A percentile compares a stretch with the other conserved stretches of the same genome.
These are phyloP conservation scores for Lasioglossum leucozonium DNA, from an alignment of 2,888 invertebrate genomes.

Conservation along the genomic window DNA sequence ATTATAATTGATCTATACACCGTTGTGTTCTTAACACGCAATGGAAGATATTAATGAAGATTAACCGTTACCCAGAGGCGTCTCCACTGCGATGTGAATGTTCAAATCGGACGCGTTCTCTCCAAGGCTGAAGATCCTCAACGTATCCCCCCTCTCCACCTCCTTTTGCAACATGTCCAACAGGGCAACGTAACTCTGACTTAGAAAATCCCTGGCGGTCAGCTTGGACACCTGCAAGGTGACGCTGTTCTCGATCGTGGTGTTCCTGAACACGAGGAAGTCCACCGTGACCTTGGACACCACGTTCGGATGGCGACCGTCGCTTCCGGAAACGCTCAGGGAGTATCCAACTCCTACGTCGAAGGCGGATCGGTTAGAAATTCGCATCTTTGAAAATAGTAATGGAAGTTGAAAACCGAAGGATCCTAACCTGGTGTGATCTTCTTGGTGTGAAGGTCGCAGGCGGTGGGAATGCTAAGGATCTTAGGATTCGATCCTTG, in stretches of 20 bases:
- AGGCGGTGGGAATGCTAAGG: conserved; percentile 90
- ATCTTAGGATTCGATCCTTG: conserved; percentile 88
- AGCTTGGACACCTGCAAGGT: conserved; percentile 91
- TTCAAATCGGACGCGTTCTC: conserved; percentile 89
- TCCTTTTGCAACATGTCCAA: conserved; percentile 89
- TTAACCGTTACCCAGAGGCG: conserved; percentile 80
- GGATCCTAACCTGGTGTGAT: conserved; percentile 86
- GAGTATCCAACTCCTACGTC: conserved; percentile 88
- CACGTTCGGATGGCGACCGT: conserved; percentile 94
- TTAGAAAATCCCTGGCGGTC: conserved; percentile 91
- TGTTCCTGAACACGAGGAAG: conserved; percentile 92
- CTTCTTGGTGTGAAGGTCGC: conserved; percentile 91
- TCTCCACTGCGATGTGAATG: conserved; percentile 89
- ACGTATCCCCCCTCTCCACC: conserved; percentile 88
- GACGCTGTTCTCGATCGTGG: conserved; percentile 93
- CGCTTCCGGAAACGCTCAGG: conserved; percentile 93
- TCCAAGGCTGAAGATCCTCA: conserved; percentile 91
- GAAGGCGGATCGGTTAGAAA: background rate
- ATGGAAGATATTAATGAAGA: background rate
- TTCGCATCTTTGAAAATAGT: background rate
- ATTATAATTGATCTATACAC: background rate
- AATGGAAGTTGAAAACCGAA: background rate
- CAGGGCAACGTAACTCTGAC: conserved; percentile 90
- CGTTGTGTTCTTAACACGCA: too few species aligned
- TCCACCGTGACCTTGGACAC: conserved; percentile 94